Base-by-base conservation (phyloP, 2,797 vertebrate species). In the Typhlichthys eigenmanni region DNA sequence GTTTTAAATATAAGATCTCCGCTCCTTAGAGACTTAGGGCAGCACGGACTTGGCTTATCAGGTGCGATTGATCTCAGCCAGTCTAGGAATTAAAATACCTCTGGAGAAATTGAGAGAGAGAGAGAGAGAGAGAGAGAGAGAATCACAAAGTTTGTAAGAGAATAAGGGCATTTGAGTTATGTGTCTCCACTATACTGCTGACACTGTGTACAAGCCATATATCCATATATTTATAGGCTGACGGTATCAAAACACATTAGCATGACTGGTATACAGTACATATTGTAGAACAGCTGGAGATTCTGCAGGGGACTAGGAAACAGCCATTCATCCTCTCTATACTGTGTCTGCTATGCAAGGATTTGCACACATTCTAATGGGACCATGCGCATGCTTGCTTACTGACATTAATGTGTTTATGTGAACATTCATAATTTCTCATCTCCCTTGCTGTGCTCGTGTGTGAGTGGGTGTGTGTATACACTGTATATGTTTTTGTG, bases 1-100 rank as follows among this genome's bases (percentile, higher is more conserved):
- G 69, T 83, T 85, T 90, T 82, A 89, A 88, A 91, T 87, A 84
- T 85, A 85, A 79, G 74, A 82, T 82, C 67, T 80, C 38, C 60
- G 48, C 53, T 78, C 76, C 75, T 68, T 58, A 64, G 71, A 83
- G 75, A 76, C 38, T 16, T 64, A 52, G 68, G 47, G 64, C 68
- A 75, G 71, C 66, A 64, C 66, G 10, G 64, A 67, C 53, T 71
- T 64, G 69, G 55, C 72, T 82, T 74, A 80, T 84, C 64, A 48
- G 55, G 62, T 72, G 55, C 62, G 55, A 85, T 79, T 82, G 79
- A 84, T 85, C 71, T 81, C 70, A 62, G 64, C 66, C 55, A 43
- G 60, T 65, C 68, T 78, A 74, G 62, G 24, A 56, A 79, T 70
- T 66, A 65, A 68, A 67, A 73, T 54, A 73, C 43, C 66, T 64